These are phyloP conservation scores for Scaptomyza caliginosa DNA, from an alignment of 2,888 invertebrate genomes.

Conservation along the genomic window DNA sequence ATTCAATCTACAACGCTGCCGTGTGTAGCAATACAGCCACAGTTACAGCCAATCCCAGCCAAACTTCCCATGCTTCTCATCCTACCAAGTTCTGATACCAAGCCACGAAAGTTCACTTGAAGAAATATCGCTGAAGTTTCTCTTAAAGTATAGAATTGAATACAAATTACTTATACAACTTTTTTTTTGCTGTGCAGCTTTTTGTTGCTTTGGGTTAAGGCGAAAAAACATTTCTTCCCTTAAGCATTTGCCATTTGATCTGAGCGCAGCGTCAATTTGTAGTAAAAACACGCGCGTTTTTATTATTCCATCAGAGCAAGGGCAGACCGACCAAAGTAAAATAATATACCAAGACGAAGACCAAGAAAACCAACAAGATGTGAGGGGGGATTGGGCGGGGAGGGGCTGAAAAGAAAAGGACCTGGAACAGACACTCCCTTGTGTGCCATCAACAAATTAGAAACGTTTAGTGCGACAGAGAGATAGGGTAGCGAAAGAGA, in stretches of 20 bases:
- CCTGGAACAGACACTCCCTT: constrained; percentile 69
- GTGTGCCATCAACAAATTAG: constrained; percentile 81
- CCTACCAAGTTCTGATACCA: background rate
- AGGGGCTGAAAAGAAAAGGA: constrained; percentile 53
- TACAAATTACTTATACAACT: background rate
- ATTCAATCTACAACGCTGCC: constrained; percentile 70
- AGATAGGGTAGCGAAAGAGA: background rate
- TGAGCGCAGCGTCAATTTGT: constrained; percentile 71
- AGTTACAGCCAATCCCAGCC: background rate
- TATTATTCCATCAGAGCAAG: constrained; percentile 80
- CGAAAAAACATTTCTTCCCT: background rate
- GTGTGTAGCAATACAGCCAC: constrained; percentile 11
- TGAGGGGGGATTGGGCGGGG: constrained; percentile 36
- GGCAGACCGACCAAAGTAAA: background rate
- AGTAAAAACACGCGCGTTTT: constrained; percentile 75
- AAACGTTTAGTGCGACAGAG: constrained; percentile 65
- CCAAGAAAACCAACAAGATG: background rate
- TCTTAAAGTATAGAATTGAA: too few species aligned
- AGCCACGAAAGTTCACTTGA: background rate
- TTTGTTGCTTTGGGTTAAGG: constrained; percentile 7
- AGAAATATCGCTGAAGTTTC: background rate
- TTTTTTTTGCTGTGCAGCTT: constrained; percentile 9
- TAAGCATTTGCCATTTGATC: constrained; percentile 51
- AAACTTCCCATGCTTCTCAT: background rate
- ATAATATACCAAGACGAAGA: background rate